phyloP scores from a whole-genome alignment of 2,797 vertebrate species.

The Esox lucius region DNA sequence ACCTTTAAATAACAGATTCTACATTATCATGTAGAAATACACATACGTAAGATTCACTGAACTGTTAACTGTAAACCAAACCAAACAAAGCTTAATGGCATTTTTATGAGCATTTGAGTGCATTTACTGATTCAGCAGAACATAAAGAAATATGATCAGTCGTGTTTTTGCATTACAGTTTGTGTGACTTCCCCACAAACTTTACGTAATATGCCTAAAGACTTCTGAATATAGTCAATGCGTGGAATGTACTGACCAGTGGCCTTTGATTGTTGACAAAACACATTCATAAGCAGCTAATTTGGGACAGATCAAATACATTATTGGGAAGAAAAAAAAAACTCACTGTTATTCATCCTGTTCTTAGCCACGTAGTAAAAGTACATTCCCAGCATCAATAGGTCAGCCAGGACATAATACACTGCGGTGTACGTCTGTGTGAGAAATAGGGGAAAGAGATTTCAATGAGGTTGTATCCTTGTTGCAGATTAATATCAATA shows the following conservation, averaged over 20 bases:
- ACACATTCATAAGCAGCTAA: neutral
- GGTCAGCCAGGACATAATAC: conserved; percentile 90
- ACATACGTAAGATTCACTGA: neutral
- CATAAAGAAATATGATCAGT: neutral
- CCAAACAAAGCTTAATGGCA: neutral
- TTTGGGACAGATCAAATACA: neutral
- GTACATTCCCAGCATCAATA: conserved; percentile 86
- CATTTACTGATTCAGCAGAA: neutral
- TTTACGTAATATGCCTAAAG: neutral
- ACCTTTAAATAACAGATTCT: no score
- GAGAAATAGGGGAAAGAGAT: conserved; percentile 24
- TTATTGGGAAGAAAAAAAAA: conserved; percentile 6
- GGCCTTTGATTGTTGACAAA: neutral
- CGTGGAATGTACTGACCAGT: neutral
- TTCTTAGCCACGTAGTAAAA: conserved; percentile 77
- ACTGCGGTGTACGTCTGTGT: conserved; percentile 88
- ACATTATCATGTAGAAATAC: neutral
- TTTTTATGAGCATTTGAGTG: neutral
- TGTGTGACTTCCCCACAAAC: neutral
- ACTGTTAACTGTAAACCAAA: neutral
- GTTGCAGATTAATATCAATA: neutral
- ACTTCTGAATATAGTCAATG: neutral
- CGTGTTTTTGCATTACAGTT: neutral
- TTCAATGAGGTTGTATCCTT: neutral
- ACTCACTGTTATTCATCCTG: conserved; percentile 59